Evolutionary conservation across 2,888 invertebrate genomes (phyloP).

Genomic region (Laspeyria flexula): DNA sequence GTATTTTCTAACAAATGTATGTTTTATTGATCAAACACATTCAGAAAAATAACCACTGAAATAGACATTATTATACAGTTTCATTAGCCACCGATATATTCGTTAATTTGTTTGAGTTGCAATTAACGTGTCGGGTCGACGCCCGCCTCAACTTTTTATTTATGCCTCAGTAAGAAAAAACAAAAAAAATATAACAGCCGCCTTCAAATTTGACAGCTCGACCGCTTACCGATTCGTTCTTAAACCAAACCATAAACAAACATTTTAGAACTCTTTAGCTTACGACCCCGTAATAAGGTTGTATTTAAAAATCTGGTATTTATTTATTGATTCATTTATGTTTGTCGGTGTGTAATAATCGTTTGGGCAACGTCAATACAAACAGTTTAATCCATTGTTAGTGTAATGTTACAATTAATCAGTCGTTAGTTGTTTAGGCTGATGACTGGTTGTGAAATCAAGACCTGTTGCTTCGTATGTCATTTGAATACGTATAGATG

Average conservation of each 20-base stretch:
- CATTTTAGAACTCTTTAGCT: slow-evolving; percentile 31
- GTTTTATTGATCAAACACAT: not conserved
- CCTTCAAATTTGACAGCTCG: slow-evolving; percentile 53
- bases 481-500: not conserved
- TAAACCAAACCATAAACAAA: slow-evolving; percentile 42
- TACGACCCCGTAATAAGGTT: slow-evolving; percentile 48
- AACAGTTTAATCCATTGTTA: slow-evolving; percentile 55
- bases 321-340: slow-evolving; percentile 37
- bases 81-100: slow-evolving; percentile 78
- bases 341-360: slow-evolving; percentile 53
- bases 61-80: slow-evolving; percentile 33
- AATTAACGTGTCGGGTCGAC: slow-evolving; percentile 78
- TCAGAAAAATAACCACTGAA: not conserved
- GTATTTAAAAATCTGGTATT: slow-evolving; percentile 28
- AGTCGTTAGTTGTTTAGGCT: slow-evolving; percentile 45
- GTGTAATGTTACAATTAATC: slow-evolving; percentile 55
- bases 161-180: slow-evolving; percentile 49
- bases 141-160: slow-evolving; percentile 61
- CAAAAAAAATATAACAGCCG: slow-evolving; percentile 39
- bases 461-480: slow-evolving; percentile 4
- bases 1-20: too few species aligned
- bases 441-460: slow-evolving; percentile 44
- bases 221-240: slow-evolving; percentile 49
- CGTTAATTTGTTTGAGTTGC: slow-evolving; percentile 81
- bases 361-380: slow-evolving; percentile 51